Evolutionary conservation across 2,888 invertebrate species (phyloP).

Genomic region (Poecilus cupreus): DNA sequence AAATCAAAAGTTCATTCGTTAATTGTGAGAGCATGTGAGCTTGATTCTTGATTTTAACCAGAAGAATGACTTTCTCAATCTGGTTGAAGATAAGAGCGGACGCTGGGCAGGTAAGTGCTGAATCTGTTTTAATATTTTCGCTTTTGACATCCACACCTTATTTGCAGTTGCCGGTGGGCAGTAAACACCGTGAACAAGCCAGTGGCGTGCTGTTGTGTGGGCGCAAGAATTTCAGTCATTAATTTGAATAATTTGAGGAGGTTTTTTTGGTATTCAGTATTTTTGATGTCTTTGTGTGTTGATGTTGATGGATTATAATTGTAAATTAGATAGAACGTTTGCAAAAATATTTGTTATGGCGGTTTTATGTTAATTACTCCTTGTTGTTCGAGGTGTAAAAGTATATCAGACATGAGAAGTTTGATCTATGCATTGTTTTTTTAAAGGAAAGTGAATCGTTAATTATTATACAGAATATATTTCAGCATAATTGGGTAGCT

Average conservation of each 20-base stretch:
- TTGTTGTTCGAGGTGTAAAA: slow-evolving; percentile 19
- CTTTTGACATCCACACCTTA: slow-evolving; percentile 44
- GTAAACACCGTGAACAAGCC: slow-evolving; percentile 12
- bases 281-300: slow-evolving; percentile 12
- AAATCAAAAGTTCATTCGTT: neutral
- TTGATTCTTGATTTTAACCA: neutral
- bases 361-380: slow-evolving; percentile 12
- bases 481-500: neutral
- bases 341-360: slow-evolving; percentile 18
- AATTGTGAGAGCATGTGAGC: neutral
- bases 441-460: neutral
- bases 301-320: slow-evolving; percentile 39
- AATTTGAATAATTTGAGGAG: slow-evolving; percentile 44
- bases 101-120: slow-evolving; percentile 7
- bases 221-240: slow-evolving; percentile 30
- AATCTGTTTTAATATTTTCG: slow-evolving; percentile 13
- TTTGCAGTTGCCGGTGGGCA: slow-evolving; percentile 40
- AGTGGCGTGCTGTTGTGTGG: slow-evolving; percentile 33
- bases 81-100: neutral
- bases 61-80: slow-evolving; percentile 4
- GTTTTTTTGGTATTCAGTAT: slow-evolving; percentile 28
- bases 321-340: neutral
- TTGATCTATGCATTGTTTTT: neutral
- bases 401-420: slow-evolving; percentile 1
- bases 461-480: neutral